Evolutionary conservation across 2,888 invertebrate genomes (phyloP), one percentile per base, ranked within the genome.

Genomic region (Drosophila antonietae): DNA sequence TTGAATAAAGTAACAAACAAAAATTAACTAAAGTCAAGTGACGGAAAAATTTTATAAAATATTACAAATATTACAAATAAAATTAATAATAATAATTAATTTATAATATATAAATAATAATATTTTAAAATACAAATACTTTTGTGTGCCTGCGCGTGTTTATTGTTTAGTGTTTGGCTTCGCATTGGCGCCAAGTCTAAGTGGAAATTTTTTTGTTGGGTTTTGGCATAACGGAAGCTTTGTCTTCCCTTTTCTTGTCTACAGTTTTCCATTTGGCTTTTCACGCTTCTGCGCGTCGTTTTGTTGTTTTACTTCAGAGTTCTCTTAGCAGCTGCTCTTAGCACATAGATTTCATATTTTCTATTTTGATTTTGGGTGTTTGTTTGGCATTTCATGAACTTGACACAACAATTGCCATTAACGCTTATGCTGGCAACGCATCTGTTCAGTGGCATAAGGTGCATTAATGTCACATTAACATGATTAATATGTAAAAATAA

Each of bases 261-360:
- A 14, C 28, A 18, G 41, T 55, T 47, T 57, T 63, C 64, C 28
- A n/a, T 49, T 56, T 68, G 62, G 62, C 37, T 67, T 81, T 88
- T 72, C 65, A 71, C 72, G 83, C 83, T 89, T 84, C 83, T 84
- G 83, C 83, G 83, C 83, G 68, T 72, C 73, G 55, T 53, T 73
- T 66, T 80, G 68, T 63, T 49, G 57, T 60, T 57, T 67, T 46
- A 8, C 7, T 63, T 39, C 53, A 58, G 15, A 6, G 55, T 68
- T 83, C 76, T 76, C 76, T 79, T 69, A 66, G 28, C 52, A 43
- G 20, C 46, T 55, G 51, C 77, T 77, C 77, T 77, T 80, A 65
- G 49, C 31, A n/a, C 18, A 15, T 23, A 33, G 14, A 31, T 7
- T 23, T 35, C 37, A 43, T 33, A 8, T 20, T 60, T 63, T 51